Percentiles rank a stretch among this genome's conserved stretches.
Conservation (phyloP, 2,797 vertebrate species). For the Podarcis lilfordi region DNA sequence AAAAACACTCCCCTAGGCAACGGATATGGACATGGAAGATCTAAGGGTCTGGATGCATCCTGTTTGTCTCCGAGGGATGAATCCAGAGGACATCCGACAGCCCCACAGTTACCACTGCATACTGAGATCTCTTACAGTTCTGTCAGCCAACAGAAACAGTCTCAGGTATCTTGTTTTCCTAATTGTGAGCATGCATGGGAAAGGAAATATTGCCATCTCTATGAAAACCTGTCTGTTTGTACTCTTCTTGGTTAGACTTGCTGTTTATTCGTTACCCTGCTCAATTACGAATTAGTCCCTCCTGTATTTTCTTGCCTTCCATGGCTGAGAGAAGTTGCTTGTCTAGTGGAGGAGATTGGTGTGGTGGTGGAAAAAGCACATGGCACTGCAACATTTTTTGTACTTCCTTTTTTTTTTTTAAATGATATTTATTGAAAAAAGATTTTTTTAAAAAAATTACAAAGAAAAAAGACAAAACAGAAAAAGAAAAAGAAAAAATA, state of each 20-base stretch:
- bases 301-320: neutral
- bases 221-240: neutral
- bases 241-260: neutral
- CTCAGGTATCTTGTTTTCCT: slow-evolving; percentile 71
- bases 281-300: neutral
- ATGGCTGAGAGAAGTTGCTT: neutral
- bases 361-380: neutral
- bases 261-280: neutral
- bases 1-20: slow-evolving; percentile 27
- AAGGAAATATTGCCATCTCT: slow-evolving; percentile 21
- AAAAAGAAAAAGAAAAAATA: no score
- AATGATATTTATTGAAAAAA: no score
- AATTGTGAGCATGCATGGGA: neutral
- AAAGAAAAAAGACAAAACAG: no score
- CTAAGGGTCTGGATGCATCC: slow-evolving; percentile 62
- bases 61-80: slow-evolving; percentile 20
- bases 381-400: no score
- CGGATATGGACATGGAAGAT: slow-evolving; percentile 35
- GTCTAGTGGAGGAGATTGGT: neutral
- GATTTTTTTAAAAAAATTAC: no score
- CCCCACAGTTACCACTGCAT: slow-evolving; percentile 12
- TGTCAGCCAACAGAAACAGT: slow-evolving; percentile 57
- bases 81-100: slow-evolving; percentile 47
- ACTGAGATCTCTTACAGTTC: slow-evolving; percentile 19
- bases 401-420: no score